Base-by-base conservation (phyloP, 2,888 invertebrate species). In the Plagodis dolabraria region DNA sequence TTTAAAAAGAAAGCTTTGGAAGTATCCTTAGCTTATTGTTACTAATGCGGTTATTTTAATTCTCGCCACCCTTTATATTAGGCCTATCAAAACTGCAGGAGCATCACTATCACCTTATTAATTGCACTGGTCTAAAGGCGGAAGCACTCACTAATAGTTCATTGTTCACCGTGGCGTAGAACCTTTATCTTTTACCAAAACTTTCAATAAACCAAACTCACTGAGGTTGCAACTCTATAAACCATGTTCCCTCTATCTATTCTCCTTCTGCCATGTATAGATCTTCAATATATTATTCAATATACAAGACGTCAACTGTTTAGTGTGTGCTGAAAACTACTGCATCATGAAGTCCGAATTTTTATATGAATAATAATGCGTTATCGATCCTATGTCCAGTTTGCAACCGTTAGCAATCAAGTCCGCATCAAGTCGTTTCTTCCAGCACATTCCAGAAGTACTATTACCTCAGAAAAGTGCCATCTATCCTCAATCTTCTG, bases 401-500 rank as follows among this genome's bases (percentile, higher is more conserved):
- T n/a, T 38, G 33, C 6, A 38, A 40, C 33, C 35, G 35, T 10
- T 44, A 44, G 44, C 51, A 36, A 22, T 34, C 38, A 45, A 38
- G 45, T 53, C 35, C 10, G 7, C 34, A 36, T 36, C 51, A 48
- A 2, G 7, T 33, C 33, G n/a, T 7, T 42, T 34, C 47, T 34
- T 12, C 12, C n/a, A 34, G 12, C 22, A 4, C 10, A 34, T 55
- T 38, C 38, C 38, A 40, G 46, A 46, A 7, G 45, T 70, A 76
- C 59, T 72, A 12, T 48, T 55, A 56, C 22, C 45, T 52, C 33
- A 52, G 11, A 65, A 77, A 82, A 81, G 89, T 89, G 77, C 85
- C 87, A 52, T 89, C 88, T 64, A 92, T 89, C 72, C 81, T 76
- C 9, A 90, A 65, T 68, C 91, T 74, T 48, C 91, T 77, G 78